Percentiles rank a stretch among this genome's conserved stretches.
These are phyloP conservation scores for Luscinia luscinia DNA, from an alignment of 2,797 vertebrate genomes.

Conservation along the genomic window DNA sequence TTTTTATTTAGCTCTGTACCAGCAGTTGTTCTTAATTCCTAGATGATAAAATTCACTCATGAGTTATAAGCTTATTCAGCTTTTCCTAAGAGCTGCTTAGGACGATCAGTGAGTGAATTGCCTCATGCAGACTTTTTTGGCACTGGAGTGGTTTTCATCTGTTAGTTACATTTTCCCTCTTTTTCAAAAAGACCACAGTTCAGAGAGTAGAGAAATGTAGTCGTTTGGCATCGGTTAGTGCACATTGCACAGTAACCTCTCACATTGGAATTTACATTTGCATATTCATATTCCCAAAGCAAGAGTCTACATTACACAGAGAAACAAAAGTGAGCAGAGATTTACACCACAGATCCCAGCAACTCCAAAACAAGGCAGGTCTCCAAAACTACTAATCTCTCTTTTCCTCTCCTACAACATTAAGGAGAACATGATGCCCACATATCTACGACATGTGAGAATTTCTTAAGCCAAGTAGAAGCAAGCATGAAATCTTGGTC, in stretches of 20 bases:
- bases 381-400: not conserved
- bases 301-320: not conserved
- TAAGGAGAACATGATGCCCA: not conserved
- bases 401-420: not conserved
- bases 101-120: not conserved
- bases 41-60: not conserved
- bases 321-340: not conserved
- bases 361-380: not conserved
- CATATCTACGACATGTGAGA: not conserved
- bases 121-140: not conserved
- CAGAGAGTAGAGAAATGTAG: not conserved
- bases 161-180: not conserved
- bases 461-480: conserved; percentile 10
- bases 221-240: not conserved
- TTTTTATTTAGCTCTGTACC: not conserved
- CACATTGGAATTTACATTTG: conserved; percentile 29
- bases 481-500: not conserved
- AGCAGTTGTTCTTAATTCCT: not conserved
- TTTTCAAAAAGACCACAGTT: not conserved
- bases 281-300: conserved; percentile 28
- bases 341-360: not conserved
- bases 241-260: not conserved
- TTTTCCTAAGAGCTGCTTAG: not conserved
- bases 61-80: not conserved
- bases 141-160: not conserved